Conservation (phyloP, 2,888 invertebrate genomes). For the Galerucella nymphaeae region DNA sequence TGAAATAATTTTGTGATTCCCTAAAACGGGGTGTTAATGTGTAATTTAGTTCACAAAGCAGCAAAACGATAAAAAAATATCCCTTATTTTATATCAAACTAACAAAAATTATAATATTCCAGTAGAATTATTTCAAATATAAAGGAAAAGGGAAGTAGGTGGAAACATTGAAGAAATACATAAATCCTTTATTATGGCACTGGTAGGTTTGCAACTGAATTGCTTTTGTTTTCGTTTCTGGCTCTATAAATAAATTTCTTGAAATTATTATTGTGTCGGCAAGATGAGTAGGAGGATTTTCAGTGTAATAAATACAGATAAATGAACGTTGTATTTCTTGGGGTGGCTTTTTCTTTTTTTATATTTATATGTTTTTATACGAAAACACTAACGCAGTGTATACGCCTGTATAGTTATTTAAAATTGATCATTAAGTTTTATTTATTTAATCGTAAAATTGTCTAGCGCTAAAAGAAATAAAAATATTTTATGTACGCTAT, state of each 20-base stretch:
- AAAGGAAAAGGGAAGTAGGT: slow-evolving; percentile 32
- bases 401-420: not conserved
- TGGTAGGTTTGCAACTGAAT: slow-evolving; percentile 40
- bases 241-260: slow-evolving; percentile 40
- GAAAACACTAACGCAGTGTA: not conserved
- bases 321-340: slow-evolving; percentile 42
- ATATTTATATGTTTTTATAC: not conserved
- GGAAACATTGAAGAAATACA: slow-evolving; percentile 38
- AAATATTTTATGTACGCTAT: slow-evolving; percentile 9
- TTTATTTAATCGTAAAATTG: slow-evolving; percentile 2
- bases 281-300: slow-evolving; percentile 37
- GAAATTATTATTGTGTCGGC: slow-evolving; percentile 34
- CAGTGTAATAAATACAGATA: slow-evolving; percentile 37
- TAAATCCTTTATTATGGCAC: slow-evolving; percentile 38
- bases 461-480: slow-evolving; percentile 4
- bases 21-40: not conserved
- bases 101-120: slow-evolving; percentile 24
- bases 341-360: slow-evolving; percentile 20
- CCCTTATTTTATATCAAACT: not conserved
- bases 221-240: slow-evolving; percentile 38
- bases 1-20: too few relatives aligned
- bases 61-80: not conserved
- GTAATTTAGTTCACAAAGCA: not conserved
- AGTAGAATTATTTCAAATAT: slow-evolving; percentile 20
- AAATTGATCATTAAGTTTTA: slow-evolving; percentile 11